These are phyloP conservation scores for Ceyx cyanopectus DNA, from an alignment of 2,113 vertebrate species.

Conservation along the genomic window DNA sequence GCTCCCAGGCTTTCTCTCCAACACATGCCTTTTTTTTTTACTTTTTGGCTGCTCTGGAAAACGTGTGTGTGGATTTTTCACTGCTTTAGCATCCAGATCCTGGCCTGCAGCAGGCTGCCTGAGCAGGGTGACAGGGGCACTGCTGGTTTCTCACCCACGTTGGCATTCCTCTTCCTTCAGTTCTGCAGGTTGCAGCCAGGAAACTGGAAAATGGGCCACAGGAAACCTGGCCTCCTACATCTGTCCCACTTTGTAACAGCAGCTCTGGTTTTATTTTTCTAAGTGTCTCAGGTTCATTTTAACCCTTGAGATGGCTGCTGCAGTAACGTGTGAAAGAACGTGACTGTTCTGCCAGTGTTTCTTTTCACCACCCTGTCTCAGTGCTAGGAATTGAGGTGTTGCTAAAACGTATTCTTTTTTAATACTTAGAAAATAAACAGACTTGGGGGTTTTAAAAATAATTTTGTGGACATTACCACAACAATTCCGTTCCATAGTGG, in stretches of 20 bases:
- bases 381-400: not conserved
- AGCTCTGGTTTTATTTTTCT: conserved; percentile 81
- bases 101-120: conserved; percentile 14
- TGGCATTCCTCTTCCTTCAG: conserved; percentile 75
- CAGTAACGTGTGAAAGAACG: not conserved
- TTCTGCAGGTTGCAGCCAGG: conserved; percentile 82
- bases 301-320: conserved; percentile 68
- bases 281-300: conserved; percentile 74
- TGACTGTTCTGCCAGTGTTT: not conserved
- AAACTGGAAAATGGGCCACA: conserved; percentile 86
- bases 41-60: not conserved
- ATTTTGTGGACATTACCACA: not conserved
- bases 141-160: conserved; percentile 70
- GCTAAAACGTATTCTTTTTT: not conserved
- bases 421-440: not conserved
- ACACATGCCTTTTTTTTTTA: not conserved
- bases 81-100: conserved; percentile 8
- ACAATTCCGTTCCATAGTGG: not conserved
- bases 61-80: not conserved
- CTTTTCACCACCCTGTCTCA: not conserved
- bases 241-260: conserved; percentile 81
- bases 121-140: conserved; percentile 21
- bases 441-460: not conserved
- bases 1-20: not conserved
- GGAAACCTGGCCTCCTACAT: conserved; percentile 87